Evolutionary conservation across 2,888 invertebrate species (phyloP).

Genomic region (Eustalomyia histrio): DNA sequence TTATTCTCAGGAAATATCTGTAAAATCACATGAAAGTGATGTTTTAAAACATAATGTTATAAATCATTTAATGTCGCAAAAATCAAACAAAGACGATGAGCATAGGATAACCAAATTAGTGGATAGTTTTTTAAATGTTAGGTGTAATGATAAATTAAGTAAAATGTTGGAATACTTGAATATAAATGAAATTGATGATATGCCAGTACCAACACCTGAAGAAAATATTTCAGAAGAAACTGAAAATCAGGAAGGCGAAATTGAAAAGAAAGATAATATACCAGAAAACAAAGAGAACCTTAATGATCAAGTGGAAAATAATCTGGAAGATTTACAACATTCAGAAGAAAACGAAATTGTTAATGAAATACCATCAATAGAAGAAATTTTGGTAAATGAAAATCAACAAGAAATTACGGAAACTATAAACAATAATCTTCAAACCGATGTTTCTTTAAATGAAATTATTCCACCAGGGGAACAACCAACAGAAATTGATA

Average conservation of each 20-base stretch:
- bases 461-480: background rate
- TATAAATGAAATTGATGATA: conserved; percentile 13
- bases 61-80: conserved; percentile 33
- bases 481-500: background rate
- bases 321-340: background rate
- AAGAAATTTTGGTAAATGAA: background rate
- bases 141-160: conserved; percentile 45
- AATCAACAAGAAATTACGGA: background rate
- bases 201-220: background rate
- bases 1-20: conserved; percentile 52
- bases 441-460: background rate
- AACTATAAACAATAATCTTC: background rate
- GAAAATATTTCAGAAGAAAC: background rate
- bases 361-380: background rate
- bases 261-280: background rate
- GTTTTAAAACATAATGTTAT: conserved; percentile 52
- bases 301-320: background rate
- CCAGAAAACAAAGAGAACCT: background rate
- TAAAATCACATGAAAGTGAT: conserved; percentile 15
- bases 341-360: background rate
- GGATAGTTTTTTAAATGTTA: conserved; percentile 35
- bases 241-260: background rate
- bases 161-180: conserved; percentile 36
- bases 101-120: conserved; percentile 37
- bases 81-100: conserved; percentile 3